Conservation (phyloP, 2,888 invertebrate species). For the Sarcophaga subvicina region DNA sequence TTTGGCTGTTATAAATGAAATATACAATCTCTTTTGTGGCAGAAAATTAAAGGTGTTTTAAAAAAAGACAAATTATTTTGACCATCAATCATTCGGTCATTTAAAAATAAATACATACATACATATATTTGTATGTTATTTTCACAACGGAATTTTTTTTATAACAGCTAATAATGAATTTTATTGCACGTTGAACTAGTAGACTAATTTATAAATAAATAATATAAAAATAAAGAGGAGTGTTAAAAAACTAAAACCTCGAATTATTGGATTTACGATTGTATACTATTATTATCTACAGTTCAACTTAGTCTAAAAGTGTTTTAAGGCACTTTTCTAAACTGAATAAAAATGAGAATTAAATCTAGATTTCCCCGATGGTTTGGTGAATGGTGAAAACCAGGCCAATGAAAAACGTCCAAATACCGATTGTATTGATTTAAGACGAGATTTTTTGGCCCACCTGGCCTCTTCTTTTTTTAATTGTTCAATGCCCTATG, state of each 20-base stretch:
- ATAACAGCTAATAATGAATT: slow-evolving; percentile 23
- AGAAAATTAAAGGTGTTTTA: neutral
- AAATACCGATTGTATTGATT: slow-evolving; percentile 97
- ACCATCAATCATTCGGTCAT: slow-evolving; percentile 23
- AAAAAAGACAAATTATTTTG: slow-evolving; percentile 20
- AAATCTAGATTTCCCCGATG: slow-evolving; percentile 89
- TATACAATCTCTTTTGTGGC: slow-evolving; percentile 7
- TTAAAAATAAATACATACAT: neutral
- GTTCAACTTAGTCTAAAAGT: slow-evolving; percentile 22
- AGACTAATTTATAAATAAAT: neutral
- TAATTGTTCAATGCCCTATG: slow-evolving; percentile 96
- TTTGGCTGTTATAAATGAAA: neutral
- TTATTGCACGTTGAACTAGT: slow-evolving; percentile 18
- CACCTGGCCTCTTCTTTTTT: slow-evolving; percentile 97
- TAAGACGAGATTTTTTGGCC: slow-evolving; percentile 96
- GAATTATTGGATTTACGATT: neutral
- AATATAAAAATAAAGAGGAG: neutral
- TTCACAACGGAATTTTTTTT: neutral
- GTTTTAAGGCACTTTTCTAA: slow-evolving; percentile 79
- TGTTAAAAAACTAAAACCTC: neutral
- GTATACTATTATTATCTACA: neutral
- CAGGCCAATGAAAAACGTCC: slow-evolving; percentile 97
- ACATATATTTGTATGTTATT: neutral
- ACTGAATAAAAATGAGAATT: slow-evolving; percentile 93
- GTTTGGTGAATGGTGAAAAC: slow-evolving; percentile 91